Conservation (phyloP, 2,797 vertebrate genomes). For the Aplochiton taeniatus region DNA sequence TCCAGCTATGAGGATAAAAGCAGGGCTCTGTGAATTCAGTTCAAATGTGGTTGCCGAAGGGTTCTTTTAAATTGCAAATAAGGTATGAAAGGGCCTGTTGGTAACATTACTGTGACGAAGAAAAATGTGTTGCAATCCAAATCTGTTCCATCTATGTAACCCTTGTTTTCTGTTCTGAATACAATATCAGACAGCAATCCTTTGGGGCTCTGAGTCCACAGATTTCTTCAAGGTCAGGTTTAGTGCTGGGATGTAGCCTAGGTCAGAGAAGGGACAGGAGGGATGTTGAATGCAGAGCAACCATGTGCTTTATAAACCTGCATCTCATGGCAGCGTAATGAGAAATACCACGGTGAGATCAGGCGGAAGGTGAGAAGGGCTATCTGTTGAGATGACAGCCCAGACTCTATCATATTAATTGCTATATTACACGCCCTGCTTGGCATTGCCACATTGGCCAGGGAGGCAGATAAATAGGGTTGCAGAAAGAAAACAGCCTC, state of each 20-base stretch:
- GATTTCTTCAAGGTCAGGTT: neutral
- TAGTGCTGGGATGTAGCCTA: neutral
- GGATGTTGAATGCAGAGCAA: neutral
- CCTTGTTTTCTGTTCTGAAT: too few species aligned
- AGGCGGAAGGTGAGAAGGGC: neutral
- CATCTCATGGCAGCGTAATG: too few species aligned
- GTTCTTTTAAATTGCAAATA: too few species aligned
- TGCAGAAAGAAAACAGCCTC: slow-evolving; percentile 1
- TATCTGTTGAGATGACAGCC: neutral
- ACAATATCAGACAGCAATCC: too few species aligned
- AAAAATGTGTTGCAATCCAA: too few species aligned
- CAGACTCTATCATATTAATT: slow-evolving; percentile 16
- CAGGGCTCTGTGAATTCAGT: too few species aligned
- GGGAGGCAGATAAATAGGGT: neutral
- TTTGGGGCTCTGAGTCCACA: neutral
- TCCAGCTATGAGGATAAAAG: too few species aligned
- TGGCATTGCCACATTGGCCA: neutral
- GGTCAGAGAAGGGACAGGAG: neutral
- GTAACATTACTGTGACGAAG: too few species aligned
- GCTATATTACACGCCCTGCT: slow-evolving; percentile 8
- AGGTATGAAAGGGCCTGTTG: too few species aligned
- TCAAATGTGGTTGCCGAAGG: too few species aligned
- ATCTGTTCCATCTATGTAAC: too few species aligned
- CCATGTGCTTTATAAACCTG: neutral
- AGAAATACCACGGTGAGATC: too few species aligned